Base-by-base conservation (phyloP, 2,797 vertebrate genomes). In the Smutsia gigantea region DNA sequence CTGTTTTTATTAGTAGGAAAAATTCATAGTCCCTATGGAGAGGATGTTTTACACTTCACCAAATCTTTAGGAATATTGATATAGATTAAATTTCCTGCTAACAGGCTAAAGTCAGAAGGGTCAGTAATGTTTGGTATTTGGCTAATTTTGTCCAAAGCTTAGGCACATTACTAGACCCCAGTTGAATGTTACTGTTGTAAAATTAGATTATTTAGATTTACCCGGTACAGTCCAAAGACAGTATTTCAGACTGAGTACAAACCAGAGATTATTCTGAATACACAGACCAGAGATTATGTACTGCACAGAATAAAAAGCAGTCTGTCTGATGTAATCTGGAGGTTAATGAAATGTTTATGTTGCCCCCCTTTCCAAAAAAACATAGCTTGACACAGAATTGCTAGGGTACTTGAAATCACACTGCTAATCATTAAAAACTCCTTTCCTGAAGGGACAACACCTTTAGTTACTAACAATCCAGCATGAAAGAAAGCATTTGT, bases 61-160 rank as follows among this genome's bases (percentile, higher is more conserved):
- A 63, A 17, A 25, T 74, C 87, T 97, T 71, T 5, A 68, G 14
- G 27, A 74, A 91, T 88, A 79, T 15, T 79, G 39, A 27, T 42
- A 53, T 63, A 95, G 93, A 71, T 96, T 89, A 89, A 79, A 95
- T 71, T 89, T 94, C 51, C 92, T 55, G 19, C 18, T 66, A 11
- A 42, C 8, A 74, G 51, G 4, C 25, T 86, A 42, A 86, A 92
- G 25, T 13, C 51, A 86, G 9, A 59, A 88, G 49, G 31, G 21
- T 83, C 49, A 92, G 37, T 71, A 82, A 19, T 74, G 34, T 61
- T 87, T 66, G 5, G 0, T 66, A 61, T 88, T 90, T 88, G 37
- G 46, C 3, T 93, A 94, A 79, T 94, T 94, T 78, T 88, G 4
- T 39, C 29, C 14, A 71, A 83, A 87, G 46, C 11, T 77, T 77